A percentile compares a stretch with the other conserved stretches of the same genome.
These are phyloP conservation scores for Etheostoma nigrum DNA, from an alignment of 2,797 vertebrate species.

Conservation along the genomic window DNA sequence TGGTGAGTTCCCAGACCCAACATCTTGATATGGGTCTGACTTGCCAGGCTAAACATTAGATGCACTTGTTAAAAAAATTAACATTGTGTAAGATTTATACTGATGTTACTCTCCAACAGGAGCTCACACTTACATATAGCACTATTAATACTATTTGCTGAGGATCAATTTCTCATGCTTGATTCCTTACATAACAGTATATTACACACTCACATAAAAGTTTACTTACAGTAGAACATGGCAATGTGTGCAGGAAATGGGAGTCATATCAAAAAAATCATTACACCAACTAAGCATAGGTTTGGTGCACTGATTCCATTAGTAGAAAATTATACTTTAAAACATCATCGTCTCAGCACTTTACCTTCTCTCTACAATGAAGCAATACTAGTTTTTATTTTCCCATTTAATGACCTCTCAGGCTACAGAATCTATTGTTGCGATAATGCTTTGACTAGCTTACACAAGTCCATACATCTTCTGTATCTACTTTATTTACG, in stretches of 20 bases:
- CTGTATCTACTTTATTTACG: conserved; percentile 5
- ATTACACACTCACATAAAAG: conserved; percentile 27
- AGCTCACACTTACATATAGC: not conserved
- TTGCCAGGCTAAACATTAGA: not conserved
- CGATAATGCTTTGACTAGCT: conserved; percentile 24
- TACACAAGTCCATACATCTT: conserved; percentile 1
- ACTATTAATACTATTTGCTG: conserved; percentile 15
- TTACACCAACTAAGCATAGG: not conserved
- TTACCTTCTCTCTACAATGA: not conserved
- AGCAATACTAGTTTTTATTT: conserved; percentile 7
- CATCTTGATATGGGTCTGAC: too few species aligned
- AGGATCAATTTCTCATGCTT: conserved; percentile 38
- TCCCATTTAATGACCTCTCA: conserved; percentile 15
- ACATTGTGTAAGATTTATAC: conserved; percentile 7
- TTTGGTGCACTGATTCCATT: conserved; percentile 1
- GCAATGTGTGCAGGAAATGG: conserved; percentile 34
- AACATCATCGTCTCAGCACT: conserved; percentile 6
- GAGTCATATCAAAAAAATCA: conserved; percentile 18
- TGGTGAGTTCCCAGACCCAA: too few species aligned
- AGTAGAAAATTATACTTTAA: not conserved
- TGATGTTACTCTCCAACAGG: conserved; percentile 8
- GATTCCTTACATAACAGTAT: conserved; percentile 33
- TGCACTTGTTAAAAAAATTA: not conserved
- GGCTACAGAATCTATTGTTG: conserved; percentile 1
- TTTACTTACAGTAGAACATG: conserved; percentile 28